phyloP scores from a whole-genome alignment of 2,113 vertebrate species.

The Furnarius figulus region DNA sequence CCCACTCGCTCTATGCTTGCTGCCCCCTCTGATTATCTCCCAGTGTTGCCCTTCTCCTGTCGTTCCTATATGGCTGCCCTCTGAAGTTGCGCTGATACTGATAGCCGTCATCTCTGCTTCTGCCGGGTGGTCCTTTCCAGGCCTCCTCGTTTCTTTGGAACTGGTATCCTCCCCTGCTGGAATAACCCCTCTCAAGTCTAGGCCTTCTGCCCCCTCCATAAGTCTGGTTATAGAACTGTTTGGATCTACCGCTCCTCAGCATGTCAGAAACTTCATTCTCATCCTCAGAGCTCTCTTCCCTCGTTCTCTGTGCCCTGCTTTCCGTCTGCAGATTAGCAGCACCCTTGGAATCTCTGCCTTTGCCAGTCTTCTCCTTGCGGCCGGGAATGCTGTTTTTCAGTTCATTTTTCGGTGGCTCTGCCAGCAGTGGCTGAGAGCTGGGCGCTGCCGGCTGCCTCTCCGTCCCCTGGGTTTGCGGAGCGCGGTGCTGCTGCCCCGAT shows the following conservation, averaged over 20 bases:
- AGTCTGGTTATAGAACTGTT: constrained; percentile 81
- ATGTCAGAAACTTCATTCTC: constrained; percentile 77
- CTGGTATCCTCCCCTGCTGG: constrained; percentile 74
- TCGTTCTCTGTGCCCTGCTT: constrained; percentile 61
- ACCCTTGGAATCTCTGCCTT: constrained; percentile 49
- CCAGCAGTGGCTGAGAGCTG: background rate
- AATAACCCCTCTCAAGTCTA: constrained; percentile 73
- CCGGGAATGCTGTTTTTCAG: background rate
- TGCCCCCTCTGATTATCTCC: constrained; percentile 77
- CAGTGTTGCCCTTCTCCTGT: constrained; percentile 72
- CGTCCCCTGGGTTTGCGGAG: background rate
- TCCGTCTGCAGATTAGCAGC: constrained; percentile 35
- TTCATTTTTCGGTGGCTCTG: constrained; percentile 42
- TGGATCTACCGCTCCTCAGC: constrained; percentile 76
- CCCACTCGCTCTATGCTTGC: constrained; percentile 51
- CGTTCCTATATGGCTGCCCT: constrained; percentile 72
- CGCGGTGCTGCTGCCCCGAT: background rate
- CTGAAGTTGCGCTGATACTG: constrained; percentile 71
- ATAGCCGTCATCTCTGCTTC: constrained; percentile 74
- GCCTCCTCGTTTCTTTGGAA: constrained; percentile 72
- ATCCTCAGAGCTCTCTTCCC: constrained; percentile 81
- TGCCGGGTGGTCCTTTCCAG: constrained; percentile 74
- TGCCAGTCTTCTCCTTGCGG: constrained; percentile 69
- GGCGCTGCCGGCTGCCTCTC: background rate
- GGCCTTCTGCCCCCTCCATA: constrained; percentile 72